phyloP scores from a whole-genome alignment of 2,888 invertebrate genomes.

The Globia sparganii region DNA sequence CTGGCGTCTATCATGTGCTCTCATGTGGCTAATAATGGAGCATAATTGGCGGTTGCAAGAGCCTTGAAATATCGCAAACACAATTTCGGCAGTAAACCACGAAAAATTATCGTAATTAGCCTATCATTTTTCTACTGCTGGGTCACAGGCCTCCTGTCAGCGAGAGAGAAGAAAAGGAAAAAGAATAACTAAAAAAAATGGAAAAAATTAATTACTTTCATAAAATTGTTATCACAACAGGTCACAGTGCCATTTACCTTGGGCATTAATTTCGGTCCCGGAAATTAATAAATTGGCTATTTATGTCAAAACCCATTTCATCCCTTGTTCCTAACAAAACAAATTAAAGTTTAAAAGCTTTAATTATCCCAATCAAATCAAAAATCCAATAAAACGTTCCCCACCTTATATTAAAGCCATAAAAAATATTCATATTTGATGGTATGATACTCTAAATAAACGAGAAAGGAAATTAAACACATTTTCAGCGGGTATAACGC shows the following conservation, averaged over 20 bases:
- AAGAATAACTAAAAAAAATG: neutral
- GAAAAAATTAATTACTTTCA: neutral
- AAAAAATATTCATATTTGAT: slow-evolving; percentile 49
- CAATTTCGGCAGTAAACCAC: neutral
- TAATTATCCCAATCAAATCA: slow-evolving; percentile 31
- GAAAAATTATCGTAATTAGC: neutral
- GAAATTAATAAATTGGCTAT: slow-evolving; percentile 32
- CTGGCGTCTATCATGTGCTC: no score
- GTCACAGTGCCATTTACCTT: neutral
- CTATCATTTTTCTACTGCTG: neutral
- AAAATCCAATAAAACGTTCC: slow-evolving; percentile 22
- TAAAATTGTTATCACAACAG: neutral
- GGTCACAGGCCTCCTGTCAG: neutral
- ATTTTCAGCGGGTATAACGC: slow-evolving; percentile 53
- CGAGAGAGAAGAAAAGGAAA: neutral
- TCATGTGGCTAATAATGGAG: no score
- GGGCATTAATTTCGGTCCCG: neutral
- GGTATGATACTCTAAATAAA: slow-evolving; percentile 51
- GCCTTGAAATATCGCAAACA: neutral
- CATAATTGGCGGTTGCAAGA: neutral
- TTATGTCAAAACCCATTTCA: slow-evolving; percentile 14
- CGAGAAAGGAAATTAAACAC: slow-evolving; percentile 63
- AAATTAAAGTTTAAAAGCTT: slow-evolving; percentile 32
- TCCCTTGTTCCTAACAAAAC: neutral
- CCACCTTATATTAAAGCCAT: slow-evolving; percentile 11